A percentile compares a stretch with the other conserved stretches of the same genome.
Conservation (phyloP, 2,888 invertebrate species). For the Hermaeophaga mercurialis region DNA sequence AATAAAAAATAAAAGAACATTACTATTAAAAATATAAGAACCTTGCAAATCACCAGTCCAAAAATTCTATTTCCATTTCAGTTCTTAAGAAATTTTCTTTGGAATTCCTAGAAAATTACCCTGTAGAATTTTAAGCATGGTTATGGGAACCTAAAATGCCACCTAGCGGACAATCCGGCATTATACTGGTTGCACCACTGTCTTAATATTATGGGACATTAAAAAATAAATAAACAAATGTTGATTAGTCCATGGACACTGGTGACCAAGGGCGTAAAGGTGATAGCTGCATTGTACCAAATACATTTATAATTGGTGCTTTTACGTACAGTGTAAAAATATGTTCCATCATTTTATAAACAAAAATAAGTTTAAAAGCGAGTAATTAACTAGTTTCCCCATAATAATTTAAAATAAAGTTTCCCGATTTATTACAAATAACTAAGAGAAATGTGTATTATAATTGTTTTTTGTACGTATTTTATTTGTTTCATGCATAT, state of each 20-base stretch:
- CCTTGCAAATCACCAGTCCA: too few species aligned
- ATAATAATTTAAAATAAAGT: too few species aligned
- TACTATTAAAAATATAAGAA: too few species aligned
- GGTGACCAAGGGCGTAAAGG: background rate
- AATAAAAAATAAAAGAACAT: too few species aligned
- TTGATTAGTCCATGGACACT: background rate
- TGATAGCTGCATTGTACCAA: constrained; percentile 1
- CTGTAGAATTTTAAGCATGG: background rate
- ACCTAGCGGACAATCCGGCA: constrained; percentile 51
- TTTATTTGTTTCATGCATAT: too few species aligned
- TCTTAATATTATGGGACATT: constrained; percentile 23
- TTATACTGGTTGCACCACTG: constrained; percentile 52
- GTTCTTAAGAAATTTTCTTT: background rate
- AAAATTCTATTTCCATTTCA: too few species aligned
- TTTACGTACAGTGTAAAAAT: background rate
- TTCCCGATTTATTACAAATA: too few species aligned
- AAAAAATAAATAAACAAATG: background rate
- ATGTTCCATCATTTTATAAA: constrained; percentile 1
- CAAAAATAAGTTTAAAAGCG: too few species aligned
- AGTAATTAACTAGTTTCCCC: too few species aligned
- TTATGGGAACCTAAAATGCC: constrained; percentile 50
- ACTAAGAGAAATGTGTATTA: too few species aligned
- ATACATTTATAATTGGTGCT: background rate
- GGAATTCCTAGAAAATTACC: background rate
- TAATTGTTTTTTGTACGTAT: too few species aligned